Conservation (phyloP, 2,888 invertebrate genomes). For the Platycheirus rosarum region DNA sequence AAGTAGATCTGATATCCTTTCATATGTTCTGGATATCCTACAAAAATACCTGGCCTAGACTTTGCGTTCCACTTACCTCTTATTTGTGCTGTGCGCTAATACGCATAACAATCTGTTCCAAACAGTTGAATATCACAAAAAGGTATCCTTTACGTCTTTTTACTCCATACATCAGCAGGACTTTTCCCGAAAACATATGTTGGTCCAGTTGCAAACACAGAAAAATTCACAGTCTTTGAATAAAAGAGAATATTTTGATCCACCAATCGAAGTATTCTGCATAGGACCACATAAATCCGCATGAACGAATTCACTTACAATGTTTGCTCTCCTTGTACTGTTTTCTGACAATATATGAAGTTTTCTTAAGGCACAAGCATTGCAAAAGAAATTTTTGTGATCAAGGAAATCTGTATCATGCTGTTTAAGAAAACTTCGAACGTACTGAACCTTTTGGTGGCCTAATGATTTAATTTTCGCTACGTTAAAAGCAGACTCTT, state of each 20-base stretch:
- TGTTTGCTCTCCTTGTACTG: conserved; percentile 55
- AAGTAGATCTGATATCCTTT: no score
- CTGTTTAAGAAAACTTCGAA: conserved; percentile 62
- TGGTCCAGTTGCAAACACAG: conserved; percentile 4
- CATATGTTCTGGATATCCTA: conserved; percentile 78
- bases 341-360: conserved; percentile 57
- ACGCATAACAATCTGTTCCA: no score
- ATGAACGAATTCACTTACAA: conserved; percentile 71
- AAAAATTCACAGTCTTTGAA: conserved; percentile 44
- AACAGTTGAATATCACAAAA: no score
- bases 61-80: no score
- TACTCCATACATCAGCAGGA: background rate
- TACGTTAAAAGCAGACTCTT: no score
- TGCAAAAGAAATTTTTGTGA: conserved; percentile 64
- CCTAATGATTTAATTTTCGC: no score
- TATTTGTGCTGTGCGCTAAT: no score
- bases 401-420: conserved; percentile 60
- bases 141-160: no score
- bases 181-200: background rate
- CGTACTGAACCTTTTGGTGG: conserved; percentile 73
- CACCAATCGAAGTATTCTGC: conserved; percentile 74
- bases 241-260: conserved; percentile 72
- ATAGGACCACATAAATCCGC: no score
- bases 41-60: no score
- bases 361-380: conserved; percentile 75